Evolutionary conservation across 2,113 vertebrate genomes (phyloP), one percentile per base, ranked within the genome.

Genomic region (Hippopotamus amphibius): DNA sequence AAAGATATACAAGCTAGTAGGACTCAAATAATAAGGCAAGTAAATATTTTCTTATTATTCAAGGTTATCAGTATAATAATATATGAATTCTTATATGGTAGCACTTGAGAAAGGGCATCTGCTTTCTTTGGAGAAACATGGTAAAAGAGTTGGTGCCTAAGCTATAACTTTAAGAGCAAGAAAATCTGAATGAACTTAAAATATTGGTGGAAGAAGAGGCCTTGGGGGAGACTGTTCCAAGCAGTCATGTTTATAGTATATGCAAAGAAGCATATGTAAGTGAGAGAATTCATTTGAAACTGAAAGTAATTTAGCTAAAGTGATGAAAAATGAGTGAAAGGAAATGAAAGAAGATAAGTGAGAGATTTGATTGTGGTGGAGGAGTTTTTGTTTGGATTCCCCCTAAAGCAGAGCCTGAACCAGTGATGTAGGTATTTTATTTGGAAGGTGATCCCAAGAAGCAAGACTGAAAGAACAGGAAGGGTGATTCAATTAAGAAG

Each of bases 131-230:
- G 17, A 88, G 15, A 30, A 85, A 41, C 1, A 77, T 69, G 33
- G 26, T 53, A 68, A 16, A 17, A 79, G 33, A 65, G 13, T 0
- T 65, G 12, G 2, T 53, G 3, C 7, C 22, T 93, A 69, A 53
- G 2, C 6, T 88, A 7, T 53, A 83, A 66, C 17, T 1, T 81
- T 76, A 93, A 95, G 21, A 2, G 1, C 26, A 81, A 46, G 4
- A 46, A 71, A 95, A 93, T n/a, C 13, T 92, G 24, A 76, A 17
- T 76, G 26, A 94, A 81, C n/a, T 48, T 76, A 88, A 76, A 30
- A 68, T 41, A 61, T 5, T 0, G 19, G 5, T 74, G 81, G 22
- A 85, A 17, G 4, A 41, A 14, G 53, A 81, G 2, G 2, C 24
- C 37, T 33, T 46, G 2, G 11, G 6, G 11, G 63, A 57, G 65